Evolutionary conservation across 1,140 invertebrate species (phyloP).

Genomic region (Apis dorsata): DNA sequence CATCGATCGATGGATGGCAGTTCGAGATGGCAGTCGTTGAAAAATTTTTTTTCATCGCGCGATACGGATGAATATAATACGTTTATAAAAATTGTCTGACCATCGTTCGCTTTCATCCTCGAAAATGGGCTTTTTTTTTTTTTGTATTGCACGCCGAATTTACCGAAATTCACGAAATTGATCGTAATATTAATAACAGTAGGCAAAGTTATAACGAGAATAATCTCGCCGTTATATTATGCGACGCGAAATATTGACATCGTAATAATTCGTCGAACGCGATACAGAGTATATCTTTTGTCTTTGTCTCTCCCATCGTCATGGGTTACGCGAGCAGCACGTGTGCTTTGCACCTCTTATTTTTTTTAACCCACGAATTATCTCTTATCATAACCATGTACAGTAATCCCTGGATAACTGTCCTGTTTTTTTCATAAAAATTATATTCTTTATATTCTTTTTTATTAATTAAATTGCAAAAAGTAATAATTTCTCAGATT

Average conservation of each 20-base stretch:
- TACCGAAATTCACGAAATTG: slow-evolving; percentile 14
- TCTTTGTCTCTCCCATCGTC: slow-evolving; percentile 52
- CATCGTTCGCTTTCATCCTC: slow-evolving; percentile 53
- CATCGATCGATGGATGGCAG: slow-evolving; percentile 54
- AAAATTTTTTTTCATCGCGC: neutral
- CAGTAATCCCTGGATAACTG: slow-evolving; percentile 4
- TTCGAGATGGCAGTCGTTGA: slow-evolving; percentile 16
- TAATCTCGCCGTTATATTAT: slow-evolving; percentile 16
- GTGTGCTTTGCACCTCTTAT: slow-evolving; percentile 7
- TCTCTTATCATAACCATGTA: neutral
- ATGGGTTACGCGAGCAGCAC: neutral
- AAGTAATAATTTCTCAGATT: neutral
- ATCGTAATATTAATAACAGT: slow-evolving; percentile 9
- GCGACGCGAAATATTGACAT: slow-evolving; percentile 62
- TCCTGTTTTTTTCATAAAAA: neutral
- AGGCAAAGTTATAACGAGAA: neutral
- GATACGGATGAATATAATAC: slow-evolving; percentile 30
- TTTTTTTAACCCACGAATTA: neutral
- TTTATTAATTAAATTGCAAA: neutral
- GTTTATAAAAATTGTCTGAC: slow-evolving; percentile 60
- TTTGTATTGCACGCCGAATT: slow-evolving; percentile 19
- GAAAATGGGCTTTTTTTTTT: slow-evolving; percentile 8
- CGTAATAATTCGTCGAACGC: slow-evolving; percentile 47
- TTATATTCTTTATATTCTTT: neutral
- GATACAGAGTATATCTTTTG: slow-evolving; percentile 32